Evolutionary conservation across 2,888 invertebrate genomes (phyloP).

Genomic region (Melieria omissa): DNA sequence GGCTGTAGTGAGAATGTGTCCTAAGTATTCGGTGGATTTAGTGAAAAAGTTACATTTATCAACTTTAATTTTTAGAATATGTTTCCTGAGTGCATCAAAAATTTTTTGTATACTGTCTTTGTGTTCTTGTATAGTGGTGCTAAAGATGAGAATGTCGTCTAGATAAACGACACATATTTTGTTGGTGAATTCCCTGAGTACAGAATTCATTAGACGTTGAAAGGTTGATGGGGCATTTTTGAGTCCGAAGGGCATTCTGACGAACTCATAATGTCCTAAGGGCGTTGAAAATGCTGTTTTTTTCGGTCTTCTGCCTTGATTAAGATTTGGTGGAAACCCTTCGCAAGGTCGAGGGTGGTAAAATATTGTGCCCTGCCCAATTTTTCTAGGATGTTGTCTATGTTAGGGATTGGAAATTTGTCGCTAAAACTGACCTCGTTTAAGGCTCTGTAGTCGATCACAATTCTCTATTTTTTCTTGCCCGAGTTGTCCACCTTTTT

Average conservation of each 20-base stretch:
- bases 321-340: slow-evolving; percentile 17
- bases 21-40: too few species aligned
- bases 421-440: slow-evolving; percentile 1
- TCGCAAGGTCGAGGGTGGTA: slow-evolving; percentile 7
- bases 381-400: slow-evolving; percentile 20
- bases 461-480: slow-evolving; percentile 13
- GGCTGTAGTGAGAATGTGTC: too few species aligned
- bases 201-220: slow-evolving; percentile 17
- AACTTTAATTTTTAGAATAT: too few species aligned
- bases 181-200: slow-evolving; percentile 2
- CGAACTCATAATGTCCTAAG: slow-evolving; percentile 22
- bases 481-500: neutral
- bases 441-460: slow-evolving; percentile 1
- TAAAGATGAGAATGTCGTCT: too few species aligned
- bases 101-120: too few species aligned
- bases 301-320: slow-evolving; percentile 5
- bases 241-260: slow-evolving; percentile 16
- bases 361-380: slow-evolving; percentile 16
- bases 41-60: neutral
- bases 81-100: too few species aligned
- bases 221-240: slow-evolving; percentile 22
- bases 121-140: too few species aligned
- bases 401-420: slow-evolving; percentile 10
- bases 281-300: slow-evolving; percentile 9
- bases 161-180: too few species aligned